Evolutionary conservation across 2,888 invertebrate species (phyloP).

Genomic region (Xylocampa areola): DNA sequence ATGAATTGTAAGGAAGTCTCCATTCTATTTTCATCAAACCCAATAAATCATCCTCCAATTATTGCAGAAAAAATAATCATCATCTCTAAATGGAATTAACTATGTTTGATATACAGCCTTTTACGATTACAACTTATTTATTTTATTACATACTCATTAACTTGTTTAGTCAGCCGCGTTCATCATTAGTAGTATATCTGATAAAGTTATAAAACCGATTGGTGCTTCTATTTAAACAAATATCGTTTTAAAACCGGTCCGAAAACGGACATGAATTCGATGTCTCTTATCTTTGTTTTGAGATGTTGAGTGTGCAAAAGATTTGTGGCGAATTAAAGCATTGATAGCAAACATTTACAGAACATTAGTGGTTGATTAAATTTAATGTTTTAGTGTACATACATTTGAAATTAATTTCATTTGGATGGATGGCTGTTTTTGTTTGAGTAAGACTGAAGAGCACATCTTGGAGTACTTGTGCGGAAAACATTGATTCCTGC

Average conservation of each 20-base stretch:
- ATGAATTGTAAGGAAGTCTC: no score
- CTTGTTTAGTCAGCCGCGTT: slow-evolving; percentile 43
- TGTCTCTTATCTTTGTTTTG: slow-evolving; percentile 46
- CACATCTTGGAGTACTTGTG: no score
- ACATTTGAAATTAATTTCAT: slow-evolving; percentile 36
- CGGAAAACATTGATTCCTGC: no score
- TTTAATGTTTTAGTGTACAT: slow-evolving; percentile 36
- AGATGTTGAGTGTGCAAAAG: slow-evolving; percentile 49
- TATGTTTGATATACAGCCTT: slow-evolving; percentile 32
- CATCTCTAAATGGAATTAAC: slow-evolving; percentile 33
- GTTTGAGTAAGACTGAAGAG: no score
- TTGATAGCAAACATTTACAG: slow-evolving; percentile 35
- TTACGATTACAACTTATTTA: slow-evolving; percentile 48
- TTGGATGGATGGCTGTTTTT: slow-evolving; percentile 18
- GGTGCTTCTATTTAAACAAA: slow-evolving; percentile 51
- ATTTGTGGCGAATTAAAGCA: slow-evolving; percentile 49
- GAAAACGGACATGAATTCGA: slow-evolving; percentile 52
- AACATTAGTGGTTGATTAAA: slow-evolving; percentile 42
- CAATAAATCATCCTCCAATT: slow-evolving; percentile 30
- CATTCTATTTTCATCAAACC: no score
- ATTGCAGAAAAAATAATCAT: slow-evolving; percentile 20
- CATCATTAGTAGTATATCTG: slow-evolving; percentile 44
- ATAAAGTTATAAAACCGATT: slow-evolving; percentile 59
- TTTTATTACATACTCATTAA: slow-evolving; percentile 51
- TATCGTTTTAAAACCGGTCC: slow-evolving; percentile 58